Conservation (phyloP, 2,888 invertebrate genomes). For the Minunthozetes semirufus region DNA sequence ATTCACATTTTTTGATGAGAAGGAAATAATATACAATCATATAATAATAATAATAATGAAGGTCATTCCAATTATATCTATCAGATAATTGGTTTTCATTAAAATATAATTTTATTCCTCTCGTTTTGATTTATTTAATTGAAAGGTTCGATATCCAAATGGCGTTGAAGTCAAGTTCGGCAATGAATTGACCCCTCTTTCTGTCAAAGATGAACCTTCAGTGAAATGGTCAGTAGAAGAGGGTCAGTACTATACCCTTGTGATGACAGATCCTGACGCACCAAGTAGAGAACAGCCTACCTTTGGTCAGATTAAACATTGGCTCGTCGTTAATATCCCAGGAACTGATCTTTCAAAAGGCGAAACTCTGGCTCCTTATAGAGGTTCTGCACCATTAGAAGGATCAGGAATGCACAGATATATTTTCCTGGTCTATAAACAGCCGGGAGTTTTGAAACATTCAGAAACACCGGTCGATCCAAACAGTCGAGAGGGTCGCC, state of each 20-base stretch:
- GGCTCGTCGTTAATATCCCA: slow-evolving; percentile 52
- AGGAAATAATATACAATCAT: too few relatives aligned
- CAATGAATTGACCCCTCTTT: slow-evolving; percentile 38
- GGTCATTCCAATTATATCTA: too few relatives aligned
- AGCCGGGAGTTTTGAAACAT: slow-evolving; percentile 29
- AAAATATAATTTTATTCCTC: too few relatives aligned
- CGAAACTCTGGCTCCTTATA: slow-evolving; percentile 48
- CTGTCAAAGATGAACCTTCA: slow-evolving; percentile 36
- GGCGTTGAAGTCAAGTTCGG: slow-evolving; percentile 38
- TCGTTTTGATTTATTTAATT: too few relatives aligned
- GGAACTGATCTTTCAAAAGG: slow-evolving; percentile 49
- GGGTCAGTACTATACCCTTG: slow-evolving; percentile 35
- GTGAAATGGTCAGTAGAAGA: slow-evolving; percentile 34
- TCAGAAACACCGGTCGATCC: slow-evolving; percentile 43
- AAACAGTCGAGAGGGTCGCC: slow-evolving; percentile 50
- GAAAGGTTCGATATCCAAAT: slow-evolving; percentile 24
- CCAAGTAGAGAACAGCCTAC: slow-evolving; percentile 49
- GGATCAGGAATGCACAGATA: slow-evolving; percentile 43
- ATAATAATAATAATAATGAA: too few relatives aligned
- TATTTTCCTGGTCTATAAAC: slow-evolving; percentile 41
- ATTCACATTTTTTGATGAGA: too few relatives aligned
- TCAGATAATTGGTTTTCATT: too few relatives aligned
- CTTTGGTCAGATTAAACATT: slow-evolving; percentile 51
- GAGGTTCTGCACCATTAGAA: slow-evolving; percentile 50
- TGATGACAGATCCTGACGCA: slow-evolving; percentile 49